Percentiles rank a stretch among this genome's conserved stretches.
These are phyloP conservation scores for Chauna torquata DNA, from an alignment of 2,113 vertebrate species.

Conservation along the genomic window DNA sequence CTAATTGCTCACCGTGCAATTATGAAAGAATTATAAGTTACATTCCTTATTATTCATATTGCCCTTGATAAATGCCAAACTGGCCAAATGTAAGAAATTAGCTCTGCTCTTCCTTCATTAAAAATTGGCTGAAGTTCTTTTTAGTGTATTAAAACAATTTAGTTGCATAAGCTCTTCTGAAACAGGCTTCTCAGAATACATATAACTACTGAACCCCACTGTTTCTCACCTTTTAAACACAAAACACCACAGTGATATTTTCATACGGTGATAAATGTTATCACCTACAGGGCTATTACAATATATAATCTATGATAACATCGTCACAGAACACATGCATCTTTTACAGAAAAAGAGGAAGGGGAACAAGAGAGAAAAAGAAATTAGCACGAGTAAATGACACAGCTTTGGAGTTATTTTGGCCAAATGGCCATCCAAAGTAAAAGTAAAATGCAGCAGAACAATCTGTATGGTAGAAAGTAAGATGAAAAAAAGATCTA, in stretches of 20 bases:
- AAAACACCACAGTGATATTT: background rate
- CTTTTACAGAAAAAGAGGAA: background rate
- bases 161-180: background rate
- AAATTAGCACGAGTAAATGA: background rate
- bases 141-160: background rate
- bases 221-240: conserved; percentile 37
- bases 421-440: background rate
- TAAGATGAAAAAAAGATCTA: background rate
- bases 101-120: background rate
- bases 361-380: background rate
- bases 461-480: background rate
- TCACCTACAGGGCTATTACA: conserved; percentile 13
- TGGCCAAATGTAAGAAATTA: background rate
- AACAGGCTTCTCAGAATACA: conserved; percentile 30
- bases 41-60: background rate
- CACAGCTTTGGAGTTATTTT: background rate
- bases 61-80: background rate
- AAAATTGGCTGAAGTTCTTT: background rate
- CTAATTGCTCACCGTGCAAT: background rate
- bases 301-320: conserved; percentile 14
- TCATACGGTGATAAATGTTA: background rate
- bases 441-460: background rate
- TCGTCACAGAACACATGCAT: background rate
- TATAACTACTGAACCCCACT: background rate
- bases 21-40: background rate